phyloP scores from a whole-genome alignment of 2,113 vertebrate genomes.

The Carlito syrichta region DNA sequence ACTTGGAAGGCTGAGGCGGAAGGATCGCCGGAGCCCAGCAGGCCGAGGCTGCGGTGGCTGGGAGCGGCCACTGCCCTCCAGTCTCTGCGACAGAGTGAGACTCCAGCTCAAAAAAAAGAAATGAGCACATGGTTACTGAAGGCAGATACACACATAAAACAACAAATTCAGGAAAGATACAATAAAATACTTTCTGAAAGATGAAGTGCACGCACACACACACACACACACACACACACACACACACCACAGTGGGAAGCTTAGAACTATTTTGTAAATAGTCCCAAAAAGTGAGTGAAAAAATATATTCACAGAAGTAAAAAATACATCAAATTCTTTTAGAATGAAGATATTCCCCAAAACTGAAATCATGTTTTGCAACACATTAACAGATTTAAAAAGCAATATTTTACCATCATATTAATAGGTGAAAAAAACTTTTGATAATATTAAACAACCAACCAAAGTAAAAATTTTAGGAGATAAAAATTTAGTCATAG shows the following conservation, averaged over 20 bases:
- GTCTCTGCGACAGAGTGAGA: too few relatives aligned
- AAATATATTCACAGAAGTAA: background rate
- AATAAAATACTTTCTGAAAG: background rate
- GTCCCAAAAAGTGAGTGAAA: background rate
- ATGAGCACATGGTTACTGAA: background rate
- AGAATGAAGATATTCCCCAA: background rate
- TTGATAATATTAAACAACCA: background rate
- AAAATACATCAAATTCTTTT: background rate
- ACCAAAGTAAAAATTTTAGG: background rate
- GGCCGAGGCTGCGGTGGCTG: too few relatives aligned
- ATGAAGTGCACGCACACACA: background rate
- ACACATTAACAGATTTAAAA: background rate
- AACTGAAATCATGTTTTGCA: background rate
- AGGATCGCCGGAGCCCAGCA: too few relatives aligned
- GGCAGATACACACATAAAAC: background rate
- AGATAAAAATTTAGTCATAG: background rate
- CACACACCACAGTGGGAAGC: background rate
- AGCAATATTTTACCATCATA: background rate
- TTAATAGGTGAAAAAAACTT: background rate
- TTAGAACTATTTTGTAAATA: background rate
- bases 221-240: background rate
- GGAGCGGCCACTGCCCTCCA: too few relatives aligned
- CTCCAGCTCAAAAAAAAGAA: too few relatives aligned
- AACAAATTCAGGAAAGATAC: background rate
- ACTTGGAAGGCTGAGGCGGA: too few relatives aligned